Conservation (phyloP, 2,888 invertebrate genomes). For the Drosophila stalkeri region DNA sequence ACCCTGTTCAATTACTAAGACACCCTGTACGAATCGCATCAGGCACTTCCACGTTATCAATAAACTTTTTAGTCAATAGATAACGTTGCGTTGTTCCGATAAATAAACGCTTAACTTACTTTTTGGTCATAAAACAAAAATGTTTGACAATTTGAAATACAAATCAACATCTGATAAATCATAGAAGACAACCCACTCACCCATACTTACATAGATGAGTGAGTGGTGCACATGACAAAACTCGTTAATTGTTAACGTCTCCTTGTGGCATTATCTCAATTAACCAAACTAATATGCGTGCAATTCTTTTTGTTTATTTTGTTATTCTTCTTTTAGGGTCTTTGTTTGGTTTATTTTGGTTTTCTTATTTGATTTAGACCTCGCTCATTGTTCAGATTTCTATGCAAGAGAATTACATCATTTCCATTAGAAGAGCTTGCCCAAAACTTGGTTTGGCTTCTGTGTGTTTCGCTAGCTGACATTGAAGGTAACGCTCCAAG, state of each 20-base stretch:
- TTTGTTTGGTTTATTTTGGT: neutral
- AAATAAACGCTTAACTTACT: constrained; percentile 41
- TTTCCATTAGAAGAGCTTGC: constrained; percentile 51
- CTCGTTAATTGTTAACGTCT: constrained; percentile 17
- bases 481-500: constrained; percentile 59
- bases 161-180: constrained; percentile 39
- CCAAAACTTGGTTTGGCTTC: constrained; percentile 1
- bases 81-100: constrained; percentile 37
- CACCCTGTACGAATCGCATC: constrained; percentile 47
- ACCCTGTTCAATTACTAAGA: neutral
- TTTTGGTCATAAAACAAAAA: constrained; percentile 39
- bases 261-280: constrained; percentile 45
- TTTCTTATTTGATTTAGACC: constrained; percentile 14
- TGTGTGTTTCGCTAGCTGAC: constrained; percentile 41
- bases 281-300: constrained; percentile 64
- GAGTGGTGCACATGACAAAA: constrained; percentile 38
- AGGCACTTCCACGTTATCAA: constrained; percentile 26
- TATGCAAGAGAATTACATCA: constrained; percentile 66
- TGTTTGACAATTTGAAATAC: constrained; percentile 13
- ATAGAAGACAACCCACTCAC: constrained; percentile 13
- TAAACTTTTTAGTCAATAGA: constrained; percentile 39
- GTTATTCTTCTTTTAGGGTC: neutral
- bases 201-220: neutral
- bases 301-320: constrained; percentile 48
- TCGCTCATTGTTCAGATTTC: constrained; percentile 46